These are phyloP conservation scores for Morpho helenor DNA, from an alignment of 2,888 invertebrate species.

Conservation along the genomic window DNA sequence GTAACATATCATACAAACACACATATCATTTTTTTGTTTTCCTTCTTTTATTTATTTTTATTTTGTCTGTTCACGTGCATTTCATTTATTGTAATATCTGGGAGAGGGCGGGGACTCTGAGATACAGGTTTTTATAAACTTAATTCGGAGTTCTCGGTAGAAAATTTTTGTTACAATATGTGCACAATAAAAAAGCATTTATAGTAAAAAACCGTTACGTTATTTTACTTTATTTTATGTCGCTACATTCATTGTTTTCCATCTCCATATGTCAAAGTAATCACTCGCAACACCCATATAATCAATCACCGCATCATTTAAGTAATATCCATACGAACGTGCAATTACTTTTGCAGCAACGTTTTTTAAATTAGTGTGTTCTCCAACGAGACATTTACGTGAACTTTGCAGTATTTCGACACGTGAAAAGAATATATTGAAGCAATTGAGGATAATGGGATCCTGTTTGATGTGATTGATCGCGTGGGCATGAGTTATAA, in stretches of 20 bases:
- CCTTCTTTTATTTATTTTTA: no score
- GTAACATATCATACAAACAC: no score
- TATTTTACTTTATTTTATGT: no score
- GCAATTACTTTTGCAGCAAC: slow-evolving; percentile 32
- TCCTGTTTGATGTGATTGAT: slow-evolving; percentile 37
- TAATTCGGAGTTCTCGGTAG: no score
- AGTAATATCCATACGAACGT: slow-evolving; percentile 19
- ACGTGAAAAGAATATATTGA: slow-evolving; percentile 25
- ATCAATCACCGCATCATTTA: slow-evolving; percentile 16
- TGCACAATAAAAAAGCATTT: no score
- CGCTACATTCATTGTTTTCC: background rate
- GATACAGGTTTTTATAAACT: no score
- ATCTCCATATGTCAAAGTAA: background rate
- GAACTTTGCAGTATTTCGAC: slow-evolving; percentile 42
- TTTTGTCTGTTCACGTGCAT: no score
- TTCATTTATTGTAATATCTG: no score
- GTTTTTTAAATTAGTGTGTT: slow-evolving; percentile 25
- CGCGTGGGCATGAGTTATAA: slow-evolving; percentile 27
- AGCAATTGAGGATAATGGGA: slow-evolving; percentile 37
- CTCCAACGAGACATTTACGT: slow-evolving; percentile 36
- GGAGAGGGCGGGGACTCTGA: no score
- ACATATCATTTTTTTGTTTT: no score
- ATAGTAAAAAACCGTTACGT: no score
- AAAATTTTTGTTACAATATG: no score
- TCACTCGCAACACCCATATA: slow-evolving; percentile 1